Conservation (phyloP, 1,140 invertebrate species). For the Scaptodrosophila lebanonensis region DNA sequence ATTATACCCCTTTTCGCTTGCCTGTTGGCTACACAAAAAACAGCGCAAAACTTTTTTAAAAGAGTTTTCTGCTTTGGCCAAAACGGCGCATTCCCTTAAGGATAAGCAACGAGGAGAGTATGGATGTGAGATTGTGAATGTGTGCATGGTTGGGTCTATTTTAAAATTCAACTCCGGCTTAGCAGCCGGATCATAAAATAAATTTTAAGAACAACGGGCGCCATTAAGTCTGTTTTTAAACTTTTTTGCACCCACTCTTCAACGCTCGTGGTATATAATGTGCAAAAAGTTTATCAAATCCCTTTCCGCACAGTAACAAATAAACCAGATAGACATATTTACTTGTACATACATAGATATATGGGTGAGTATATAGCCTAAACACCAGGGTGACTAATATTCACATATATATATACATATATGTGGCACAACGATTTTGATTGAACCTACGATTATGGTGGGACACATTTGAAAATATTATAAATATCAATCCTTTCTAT, state of each 20-base stretch:
- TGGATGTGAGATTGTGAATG: slow-evolving; percentile 10
- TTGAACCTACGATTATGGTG: too few species aligned
- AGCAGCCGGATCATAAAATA: slow-evolving; percentile 76
- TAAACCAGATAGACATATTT: slow-evolving; percentile 56
- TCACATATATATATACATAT: background rate
- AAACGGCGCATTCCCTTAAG: slow-evolving; percentile 53
- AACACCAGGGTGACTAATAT: slow-evolving; percentile 22
- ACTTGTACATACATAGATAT: too few species aligned
- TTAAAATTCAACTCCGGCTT: slow-evolving; percentile 76
- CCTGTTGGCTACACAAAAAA: slow-evolving; percentile 25
- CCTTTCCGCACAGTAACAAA: slow-evolving; percentile 59
- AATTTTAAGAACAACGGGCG: slow-evolving; percentile 73
- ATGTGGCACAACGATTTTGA: too few species aligned
- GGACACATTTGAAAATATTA: too few species aligned
- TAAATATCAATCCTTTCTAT: too few species aligned
- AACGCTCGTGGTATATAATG: slow-evolving; percentile 58
- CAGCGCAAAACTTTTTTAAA: slow-evolving; percentile 68
- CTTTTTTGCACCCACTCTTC: slow-evolving; percentile 72
- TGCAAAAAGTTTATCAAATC: slow-evolving; percentile 72
- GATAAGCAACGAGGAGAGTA: slow-evolving; percentile 49
- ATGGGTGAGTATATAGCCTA: background rate
- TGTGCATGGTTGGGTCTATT: slow-evolving; percentile 42
- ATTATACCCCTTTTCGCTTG: slow-evolving; percentile 2
- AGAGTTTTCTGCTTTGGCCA: slow-evolving; percentile 61
- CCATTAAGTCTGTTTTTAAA: slow-evolving; percentile 72